Evolutionary conservation across 1,140 invertebrate species (phyloP).

Genomic region (Copidosoma floridanum): DNA sequence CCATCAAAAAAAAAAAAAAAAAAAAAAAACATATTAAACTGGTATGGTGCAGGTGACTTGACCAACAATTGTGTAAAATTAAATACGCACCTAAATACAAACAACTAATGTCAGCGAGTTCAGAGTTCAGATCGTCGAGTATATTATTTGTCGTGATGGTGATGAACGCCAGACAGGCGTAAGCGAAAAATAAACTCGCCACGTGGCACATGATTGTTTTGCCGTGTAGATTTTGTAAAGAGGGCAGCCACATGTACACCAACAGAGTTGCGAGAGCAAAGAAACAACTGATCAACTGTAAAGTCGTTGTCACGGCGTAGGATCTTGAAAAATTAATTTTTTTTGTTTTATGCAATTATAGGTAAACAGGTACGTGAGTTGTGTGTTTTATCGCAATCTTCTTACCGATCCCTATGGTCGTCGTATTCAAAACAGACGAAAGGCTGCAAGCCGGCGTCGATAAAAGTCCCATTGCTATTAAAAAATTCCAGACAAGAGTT

Average conservation of each 20-base stretch:
- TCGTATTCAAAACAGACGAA: constrained; percentile 30
- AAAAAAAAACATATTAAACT: no score
- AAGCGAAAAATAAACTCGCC: constrained; percentile 62
- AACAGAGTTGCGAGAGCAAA: constrained; percentile 65
- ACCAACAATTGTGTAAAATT: no score
- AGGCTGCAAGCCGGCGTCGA: constrained; percentile 11
- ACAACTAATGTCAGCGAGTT: constrained; percentile 24
- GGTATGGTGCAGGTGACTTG: no score
- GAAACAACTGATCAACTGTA: constrained; percentile 46
- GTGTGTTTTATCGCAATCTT: neutral
- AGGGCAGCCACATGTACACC: constrained; percentile 65
- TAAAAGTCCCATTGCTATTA: neutral
- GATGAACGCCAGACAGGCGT: constrained; percentile 56
- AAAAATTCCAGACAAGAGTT: constrained; percentile 2
- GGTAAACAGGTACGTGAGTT: neutral
- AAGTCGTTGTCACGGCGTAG: neutral
- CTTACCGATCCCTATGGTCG: neutral
- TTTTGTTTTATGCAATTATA: no score
- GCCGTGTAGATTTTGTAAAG: constrained; percentile 68
- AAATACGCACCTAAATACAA: constrained; percentile 39
- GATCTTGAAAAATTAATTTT: no score
- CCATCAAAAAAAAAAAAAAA: no score
- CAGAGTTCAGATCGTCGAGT: neutral
- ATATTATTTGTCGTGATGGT: constrained; percentile 22
- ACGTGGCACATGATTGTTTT: constrained; percentile 70